Base-by-base conservation (phyloP, 2,888 invertebrate genomes). In the Hermodice carunculata region DNA sequence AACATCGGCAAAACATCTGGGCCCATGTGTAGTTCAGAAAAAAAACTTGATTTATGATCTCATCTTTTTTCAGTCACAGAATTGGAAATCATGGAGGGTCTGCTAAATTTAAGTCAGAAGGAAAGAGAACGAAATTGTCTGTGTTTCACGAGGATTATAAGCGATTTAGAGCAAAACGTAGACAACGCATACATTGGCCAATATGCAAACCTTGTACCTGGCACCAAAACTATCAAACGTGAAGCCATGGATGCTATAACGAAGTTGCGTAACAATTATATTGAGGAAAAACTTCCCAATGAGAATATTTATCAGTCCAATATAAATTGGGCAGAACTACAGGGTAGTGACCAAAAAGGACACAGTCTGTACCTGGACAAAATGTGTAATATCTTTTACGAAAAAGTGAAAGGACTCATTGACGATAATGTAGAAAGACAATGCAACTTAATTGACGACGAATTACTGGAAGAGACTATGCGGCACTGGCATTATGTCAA, bases 351-450 rank as follows among this genome's bases (percentile, higher is more conserved):
- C 49, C 61, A 65, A 28, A 61, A 71, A 14, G 71, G 72, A 22
- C 78, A 81, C 61, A 63, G 64, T n/a, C 72, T 77, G 19, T 78
- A 80, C 62, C 48, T 76, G 6, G 46, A 74, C 17, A 64, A 58
- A 5, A 66, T 79, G 17, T 71, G 73, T n/a, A 54, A 67, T 6
- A 71, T 75, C 44, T 75, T 81, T 60, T 78, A 71, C 57, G 62
- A 64, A 29, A 71, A 67, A 6, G 66, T 77, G 24, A 73, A 74
- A 28, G 53, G 61, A 5, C 51, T 78, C 48, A 71, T 80, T 19
- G 78, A 80, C 56, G 51, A 70, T 49, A 66, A 70, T 34, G 70
- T 78, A 34, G 54, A 59, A 5, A 66, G 62, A 14, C 56, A 59
- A 29, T 69, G 70, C 22, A 56, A 51, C 22, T 46, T 74, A 5